phyloP scores from a whole-genome alignment of 2,797 vertebrate genomes.

The Nannoperca obscura region DNA sequence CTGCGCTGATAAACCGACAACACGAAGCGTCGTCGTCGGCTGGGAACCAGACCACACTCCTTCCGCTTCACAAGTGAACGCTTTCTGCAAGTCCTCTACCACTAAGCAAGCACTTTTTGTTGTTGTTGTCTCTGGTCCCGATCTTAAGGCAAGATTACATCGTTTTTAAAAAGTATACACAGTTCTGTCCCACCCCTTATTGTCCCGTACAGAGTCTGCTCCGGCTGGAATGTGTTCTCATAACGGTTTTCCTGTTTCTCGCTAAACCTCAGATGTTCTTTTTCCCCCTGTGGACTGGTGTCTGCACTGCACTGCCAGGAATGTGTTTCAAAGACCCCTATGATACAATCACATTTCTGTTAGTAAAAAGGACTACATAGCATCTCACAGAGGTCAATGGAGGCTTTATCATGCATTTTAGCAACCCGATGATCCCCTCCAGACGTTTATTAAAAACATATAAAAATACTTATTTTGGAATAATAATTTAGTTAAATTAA shows the following conservation, averaged over 20 bases:
- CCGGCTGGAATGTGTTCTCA: slow-evolving; percentile 85
- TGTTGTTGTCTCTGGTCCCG: slow-evolving; percentile 59
- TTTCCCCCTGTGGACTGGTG: slow-evolving; percentile 72
- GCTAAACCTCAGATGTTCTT: slow-evolving; percentile 83
- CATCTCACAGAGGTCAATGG: neutral
- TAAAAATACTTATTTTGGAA: neutral
- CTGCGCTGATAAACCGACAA: slow-evolving; percentile 79
- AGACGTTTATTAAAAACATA: neutral
- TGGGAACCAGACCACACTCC: slow-evolving; percentile 42
- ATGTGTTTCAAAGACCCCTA: slow-evolving; percentile 67
- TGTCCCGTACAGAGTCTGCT: slow-evolving; percentile 79
- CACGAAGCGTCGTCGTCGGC: slow-evolving; percentile 42
- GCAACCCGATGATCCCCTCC: neutral
- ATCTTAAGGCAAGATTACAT: slow-evolving; percentile 80
- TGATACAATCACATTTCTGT: slow-evolving; percentile 36
- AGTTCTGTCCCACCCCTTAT: slow-evolving; percentile 86
- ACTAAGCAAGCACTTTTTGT: slow-evolving; percentile 48
- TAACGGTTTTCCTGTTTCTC: slow-evolving; percentile 87
- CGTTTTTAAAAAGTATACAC: slow-evolving; percentile 73
- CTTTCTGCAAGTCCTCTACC: slow-evolving; percentile 30
- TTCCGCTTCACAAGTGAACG: slow-evolving; percentile 62
- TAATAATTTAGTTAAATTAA: neutral
- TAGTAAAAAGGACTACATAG: neutral
- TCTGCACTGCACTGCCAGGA: slow-evolving; percentile 71
- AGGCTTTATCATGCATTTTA: neutral